Base-by-base conservation (phyloP, 2,797 vertebrate species). In the Sebastes melanostomus region DNA sequence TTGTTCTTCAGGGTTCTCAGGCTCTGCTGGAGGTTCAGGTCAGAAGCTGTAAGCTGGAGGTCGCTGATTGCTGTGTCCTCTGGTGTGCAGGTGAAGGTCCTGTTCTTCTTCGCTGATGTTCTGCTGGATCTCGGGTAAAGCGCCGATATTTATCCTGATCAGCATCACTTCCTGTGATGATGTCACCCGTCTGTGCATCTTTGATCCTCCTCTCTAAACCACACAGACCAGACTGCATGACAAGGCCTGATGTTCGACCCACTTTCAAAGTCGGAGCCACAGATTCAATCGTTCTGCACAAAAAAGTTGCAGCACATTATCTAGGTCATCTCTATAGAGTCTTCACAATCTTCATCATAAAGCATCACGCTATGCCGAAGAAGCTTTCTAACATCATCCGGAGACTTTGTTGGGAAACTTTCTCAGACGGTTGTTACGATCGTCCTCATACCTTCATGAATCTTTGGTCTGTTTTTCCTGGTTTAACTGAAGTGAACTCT, bases 161-260 rank as follows among this genome's bases (percentile, higher is more conserved):
- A 1, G 3, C 12, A 4, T 30, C 63, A 12, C 70, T 56, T 84
- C 84, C 83, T 65, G 46, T 58, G 36, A 27, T 86, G 88, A 91
- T 86, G 81, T 89, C 88, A 85, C 18, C 18, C 27, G 0, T 18
- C 20, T 14, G 16, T 13, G 3, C 0, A 2, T 20, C 58, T 88
- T 88, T 88, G 77, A 91, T 85, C 81, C 38, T 67, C 72, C 50
- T 75, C 60, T 58, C 20, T 6, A 59, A 89, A 84, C 91, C 89
- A 18, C 89, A 18, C 5, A 11, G 32, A 59, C 20, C 46, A 46
- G 13, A 11, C 11, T 60, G 50, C 76, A 69, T 70, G 66, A 86
- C 50, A 1, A 50, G 22, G 30, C 56, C 38, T 24, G 32, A 66
- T 8, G 9, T 0, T 54, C 25, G 83, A 90, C 90, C 85, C 85